phyloP scores from a whole-genome alignment of 1,140 invertebrate genomes.

The Plectrocnemia conspersa region DNA sequence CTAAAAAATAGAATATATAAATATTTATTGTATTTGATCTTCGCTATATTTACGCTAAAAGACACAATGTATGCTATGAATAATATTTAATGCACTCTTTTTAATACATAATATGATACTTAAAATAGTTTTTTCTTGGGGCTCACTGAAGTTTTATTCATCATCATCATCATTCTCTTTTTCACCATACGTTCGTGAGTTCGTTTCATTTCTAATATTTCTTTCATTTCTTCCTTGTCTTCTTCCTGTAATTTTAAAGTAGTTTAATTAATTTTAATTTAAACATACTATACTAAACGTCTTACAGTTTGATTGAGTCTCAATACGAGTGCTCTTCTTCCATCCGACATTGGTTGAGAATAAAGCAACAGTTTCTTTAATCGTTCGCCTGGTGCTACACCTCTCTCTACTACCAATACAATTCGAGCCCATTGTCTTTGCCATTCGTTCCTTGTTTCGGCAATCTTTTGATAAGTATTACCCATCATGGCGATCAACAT shows the following conservation, averaged over 20 bases:
- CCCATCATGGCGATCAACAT: conserved; percentile 99
- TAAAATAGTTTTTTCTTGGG: conserved; percentile 29
- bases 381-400: conserved; percentile 82
- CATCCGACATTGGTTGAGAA: conserved; percentile 93
- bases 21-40: neutral
- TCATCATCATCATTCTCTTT: conserved; percentile 52
- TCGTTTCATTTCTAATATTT: conserved; percentile 85
- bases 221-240: conserved; percentile 90
- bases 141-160: conserved; percentile 13
- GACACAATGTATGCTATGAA: neutral
- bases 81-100: neutral
- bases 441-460: conserved; percentile 96
- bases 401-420: conserved; percentile 93
- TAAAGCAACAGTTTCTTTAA: conserved; percentile 82
- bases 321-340: conserved; percentile 78
- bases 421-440: conserved; percentile 98
- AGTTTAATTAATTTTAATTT: neutral
- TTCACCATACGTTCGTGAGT: conserved; percentile 71
- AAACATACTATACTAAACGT: conserved; percentile 8
- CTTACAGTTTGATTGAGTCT: conserved; percentile 75
- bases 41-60: neutral
- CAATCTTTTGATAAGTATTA: conserved; percentile 97
- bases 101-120: conserved; percentile 6
- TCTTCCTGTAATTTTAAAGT: conserved; percentile 63
- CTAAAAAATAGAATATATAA: neutral